Evolutionary conservation across 2,797 vertebrate genomes (phyloP).

Genomic region (Pantherophis vulpinus): DNA sequence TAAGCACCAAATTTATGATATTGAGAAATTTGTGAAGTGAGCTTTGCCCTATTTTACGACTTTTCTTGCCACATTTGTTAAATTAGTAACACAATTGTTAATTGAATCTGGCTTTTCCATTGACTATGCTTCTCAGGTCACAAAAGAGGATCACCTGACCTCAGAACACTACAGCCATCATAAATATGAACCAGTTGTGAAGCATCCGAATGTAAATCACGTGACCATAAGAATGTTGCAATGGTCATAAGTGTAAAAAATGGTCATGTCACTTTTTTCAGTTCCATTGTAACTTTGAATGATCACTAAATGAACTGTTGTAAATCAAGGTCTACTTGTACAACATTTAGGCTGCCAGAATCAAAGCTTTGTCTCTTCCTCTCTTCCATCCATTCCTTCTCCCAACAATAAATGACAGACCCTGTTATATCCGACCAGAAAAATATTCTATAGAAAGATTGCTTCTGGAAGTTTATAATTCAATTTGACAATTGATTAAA

Average conservation of each 20-base stretch:
- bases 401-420: neutral
- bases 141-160: neutral
- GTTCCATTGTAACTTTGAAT: neutral
- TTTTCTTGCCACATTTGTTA: neutral
- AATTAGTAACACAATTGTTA: neutral
- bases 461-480: neutral
- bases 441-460: neutral
- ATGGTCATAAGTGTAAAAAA: neutral
- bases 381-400: neutral
- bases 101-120: neutral
- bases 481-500: neutral
- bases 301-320: neutral
- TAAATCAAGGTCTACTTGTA: neutral
- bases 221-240: neutral
- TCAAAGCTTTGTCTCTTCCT: neutral
- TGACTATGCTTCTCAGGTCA: neutral
- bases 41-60: neutral
- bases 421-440: neutral
- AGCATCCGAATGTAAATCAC: neutral
- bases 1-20: neutral
- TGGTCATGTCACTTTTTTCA: neutral
- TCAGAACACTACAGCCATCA: neutral
- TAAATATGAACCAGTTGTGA: neutral
- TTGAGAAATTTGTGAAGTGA: neutral
- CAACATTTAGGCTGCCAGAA: conserved; percentile 5